A percentile compares a stretch with the other conserved stretches of the same genome.
phyloP scores from a whole-genome alignment of 2,113 vertebrate species.

The Psittacus erithacus region DNA sequence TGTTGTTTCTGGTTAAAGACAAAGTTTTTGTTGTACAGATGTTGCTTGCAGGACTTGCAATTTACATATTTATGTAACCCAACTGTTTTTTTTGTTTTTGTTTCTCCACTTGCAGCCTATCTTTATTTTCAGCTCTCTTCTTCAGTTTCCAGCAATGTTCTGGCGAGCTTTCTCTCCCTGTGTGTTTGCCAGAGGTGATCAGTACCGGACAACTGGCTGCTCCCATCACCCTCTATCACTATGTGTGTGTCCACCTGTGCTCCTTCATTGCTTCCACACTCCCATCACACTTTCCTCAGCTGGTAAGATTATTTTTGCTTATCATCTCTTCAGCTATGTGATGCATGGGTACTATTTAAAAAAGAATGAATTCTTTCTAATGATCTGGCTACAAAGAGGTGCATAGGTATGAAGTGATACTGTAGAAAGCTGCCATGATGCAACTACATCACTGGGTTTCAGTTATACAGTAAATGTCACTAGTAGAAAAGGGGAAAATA shows the following conservation, averaged over 20 bases:
- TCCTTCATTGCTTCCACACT: conserved; percentile 83
- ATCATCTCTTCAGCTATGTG: background rate
- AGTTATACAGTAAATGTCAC: background rate
- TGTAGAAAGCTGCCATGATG: background rate
- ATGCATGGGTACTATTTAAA: background rate
- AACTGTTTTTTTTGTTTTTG: background rate
- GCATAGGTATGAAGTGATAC: background rate
- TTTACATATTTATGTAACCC: background rate
- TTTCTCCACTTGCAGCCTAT: conserved; percentile 66
- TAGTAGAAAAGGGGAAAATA: background rate
- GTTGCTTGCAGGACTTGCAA: background rate
- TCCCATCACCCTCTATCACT: conserved; percentile 84
- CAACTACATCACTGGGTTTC: background rate
- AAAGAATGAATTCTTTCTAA: background rate
- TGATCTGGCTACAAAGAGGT: background rate
- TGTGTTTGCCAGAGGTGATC: conserved; percentile 79
- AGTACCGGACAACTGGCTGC: conserved; percentile 77
- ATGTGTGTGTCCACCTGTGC: conserved; percentile 88
- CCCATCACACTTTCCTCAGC: conserved; percentile 75
- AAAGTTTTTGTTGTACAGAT: background rate
- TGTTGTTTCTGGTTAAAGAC: background rate
- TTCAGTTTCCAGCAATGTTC: conserved; percentile 82
- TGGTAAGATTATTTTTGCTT: conserved; percentile 79
- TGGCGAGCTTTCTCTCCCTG: conserved; percentile 83
- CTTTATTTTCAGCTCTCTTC: conserved; percentile 85